Base-by-base conservation (phyloP, 2,113 vertebrate species). In the Stigmatopora nigra region DNA sequence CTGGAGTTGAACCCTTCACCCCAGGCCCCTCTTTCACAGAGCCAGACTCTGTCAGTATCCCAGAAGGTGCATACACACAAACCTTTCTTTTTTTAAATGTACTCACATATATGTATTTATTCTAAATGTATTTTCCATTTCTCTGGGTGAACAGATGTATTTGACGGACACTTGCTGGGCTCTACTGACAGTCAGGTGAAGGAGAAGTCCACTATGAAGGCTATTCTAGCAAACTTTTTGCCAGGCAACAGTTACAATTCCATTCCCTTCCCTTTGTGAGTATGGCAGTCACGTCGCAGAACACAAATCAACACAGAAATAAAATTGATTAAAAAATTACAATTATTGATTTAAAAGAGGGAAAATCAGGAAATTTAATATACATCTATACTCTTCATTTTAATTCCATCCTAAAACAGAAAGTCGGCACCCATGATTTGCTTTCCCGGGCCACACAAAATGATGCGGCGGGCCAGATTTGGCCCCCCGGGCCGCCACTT, bases 131-230 rank as follows among this genome's bases (percentile, higher is more conserved):
- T 47, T 1, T 5, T 66, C 4, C 14, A 20, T 69, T 20, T 59
- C 12, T 35, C 60, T 17, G 44, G 44, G 78, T 80, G 22, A n/a
- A 19, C 46, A 99, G 97, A 99, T 79, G 93, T 96, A 51, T 97
- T 97, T 88, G 97, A 99, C 65, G 94, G 94, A 69, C 94, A 97
- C 84, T 85, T 92, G 68, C 68, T 95, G 83, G 95, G 95, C 70
- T 98, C 95, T 77, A 91, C 83, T 55, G 97, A 99, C 77, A 97
- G 93, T 78, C 96, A 98, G 77, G 95, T 99, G 73, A 99, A 97
- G 78, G 97, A 99, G 82, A 99, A 98, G 25, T 98, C 97, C 83
- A 99, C 96, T 60, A 99, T 99, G 97, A 99, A 99, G 84, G 94
- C 97, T 69, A 99, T 99, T 86, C 90, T 99, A 63, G 97, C 97